Base-by-base conservation (phyloP, 2,888 invertebrate species). In the Rotaria macrura region DNA sequence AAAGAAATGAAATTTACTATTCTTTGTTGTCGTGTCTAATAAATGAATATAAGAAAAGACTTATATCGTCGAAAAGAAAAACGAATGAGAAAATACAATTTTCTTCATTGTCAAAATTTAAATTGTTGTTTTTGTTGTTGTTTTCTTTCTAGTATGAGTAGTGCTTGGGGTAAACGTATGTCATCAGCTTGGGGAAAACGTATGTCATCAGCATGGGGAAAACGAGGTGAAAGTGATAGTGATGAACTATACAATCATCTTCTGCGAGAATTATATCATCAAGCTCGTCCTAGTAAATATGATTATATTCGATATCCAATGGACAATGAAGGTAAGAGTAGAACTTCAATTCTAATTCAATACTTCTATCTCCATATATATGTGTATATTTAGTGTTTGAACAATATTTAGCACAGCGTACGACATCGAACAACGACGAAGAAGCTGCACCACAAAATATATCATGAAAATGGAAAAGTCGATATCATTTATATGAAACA, bases 141-240 rank as follows among this genome's bases (percentile, higher is more conserved):
- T n/a, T n/a, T n/a, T n/a, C 3, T 65, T 65, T 38, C 0, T 20
- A 65, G 65, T 6, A 65, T 65, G 65, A 65, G 65, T 17, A 65
- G 65, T 17, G 65, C 65, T 20, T 79, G 79, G 79, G 79, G 79
- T 14, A 79, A 79, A 43, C 79, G 79, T 17, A 40, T 79, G 43
- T 79, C 79, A 10, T 79, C 79, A n/a, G 65, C 65, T 34, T 79
- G 79, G 79, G 79, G 79, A 10, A 79, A 79, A 79, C 79, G 79
- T 79, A 40, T 79, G 43, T 79, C 79, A 40, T 79, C 79, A 23
- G 43, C 79, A 79, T 79, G 79, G 79, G 79, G 79, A 43, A 79
- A 79, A 79, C 79, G 79, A 79, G 79, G 6, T 79, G 43, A 43
- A 40, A 79, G 79, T 79, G 43, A 79, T 79, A 79, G 43, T 43